Evolutionary conservation across 2,888 invertebrate species (phyloP).

Genomic region (Ennomos fuscantarius): DNA sequence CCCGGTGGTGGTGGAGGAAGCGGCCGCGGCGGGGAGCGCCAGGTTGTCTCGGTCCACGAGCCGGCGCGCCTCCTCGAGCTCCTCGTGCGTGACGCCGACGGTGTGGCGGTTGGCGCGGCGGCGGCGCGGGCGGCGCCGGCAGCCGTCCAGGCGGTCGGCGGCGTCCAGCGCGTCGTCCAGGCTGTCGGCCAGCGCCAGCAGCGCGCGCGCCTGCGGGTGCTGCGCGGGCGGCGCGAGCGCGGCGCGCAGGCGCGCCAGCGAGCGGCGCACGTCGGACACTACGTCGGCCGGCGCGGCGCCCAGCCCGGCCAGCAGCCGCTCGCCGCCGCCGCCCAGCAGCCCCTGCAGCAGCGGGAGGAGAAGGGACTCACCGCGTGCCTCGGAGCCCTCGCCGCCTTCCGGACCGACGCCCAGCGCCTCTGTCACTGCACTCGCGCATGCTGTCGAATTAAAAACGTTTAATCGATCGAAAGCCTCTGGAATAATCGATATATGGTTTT

Average conservation of each 20-base stretch:
- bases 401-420: conserved; percentile 71
- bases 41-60: conserved; percentile 86
- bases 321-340: conserved; percentile 83
- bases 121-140: conserved; percentile 77
- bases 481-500: neutral
- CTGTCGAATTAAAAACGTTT: conserved; percentile 47
- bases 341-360: conserved; percentile 89
- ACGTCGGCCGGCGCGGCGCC: conserved; percentile 86
- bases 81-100: conserved; percentile 93
- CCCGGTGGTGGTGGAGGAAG: conserved; percentile 73
- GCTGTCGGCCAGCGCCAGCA: conserved; percentile 88
- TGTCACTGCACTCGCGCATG: conserved; percentile 77
- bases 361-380: conserved; percentile 90
- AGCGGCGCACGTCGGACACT: conserved; percentile 91
- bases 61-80: conserved; percentile 91
- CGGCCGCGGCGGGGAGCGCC: conserved; percentile 51
- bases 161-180: conserved; percentile 86
- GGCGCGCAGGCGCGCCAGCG: conserved; percentile 89
- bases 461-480: neutral
- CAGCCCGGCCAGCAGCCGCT: conserved; percentile 71
- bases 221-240: conserved; percentile 86
- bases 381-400: conserved; percentile 50
- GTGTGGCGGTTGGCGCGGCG: conserved; percentile 90
- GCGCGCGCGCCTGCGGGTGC: conserved; percentile 84
- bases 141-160: conserved; percentile 70